Base-by-base conservation (phyloP, 2,797 vertebrate genomes). In the Syngnathus rostellatus region DNA sequence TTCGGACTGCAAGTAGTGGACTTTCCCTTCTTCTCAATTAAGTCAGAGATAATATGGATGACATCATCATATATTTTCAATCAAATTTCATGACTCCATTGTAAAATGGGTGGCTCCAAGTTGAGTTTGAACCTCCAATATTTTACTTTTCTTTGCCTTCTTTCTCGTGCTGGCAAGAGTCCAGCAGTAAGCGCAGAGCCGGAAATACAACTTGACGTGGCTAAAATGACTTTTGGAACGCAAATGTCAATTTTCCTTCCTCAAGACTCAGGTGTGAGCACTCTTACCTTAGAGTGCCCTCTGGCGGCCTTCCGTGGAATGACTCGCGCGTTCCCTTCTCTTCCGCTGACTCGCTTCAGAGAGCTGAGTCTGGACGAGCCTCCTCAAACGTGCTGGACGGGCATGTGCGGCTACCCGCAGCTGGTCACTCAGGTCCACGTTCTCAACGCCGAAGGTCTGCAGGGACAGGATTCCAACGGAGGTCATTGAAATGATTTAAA, bases 351-450 rank as follows among this genome's bases (percentile, higher is more conserved):
- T 16, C 5, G 45, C 23, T 68, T 17, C 19, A 99, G 97, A 82
- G 96, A 98, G 81, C 88, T 99, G 84, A 85, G 72, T 0, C 69
- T 95, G 78, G 94, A 99, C 6, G 94, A 95, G 71, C 97, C 97
- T 2, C 91, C 93, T 9, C 93, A 87, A 70, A 95, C 94, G 0
- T 99, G 97, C 69, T 99, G 97, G 97, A 96, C 92, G 2, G 94
- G 95, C 23, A 88, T 98, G 79, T 98, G 95, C 63, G 97, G 97
- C 60, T 97, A 95, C 82, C 97, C 97, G 0, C 92, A 94, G 82
- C 88, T 94, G 81, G 95, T 99, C 77, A 95, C 95, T 63, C 95
- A 98, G 85, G 93, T 99, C 72, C 94, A 99, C 7, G 93, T 99
- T 68, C 75, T 95, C 45, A 87, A 87, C 0, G 95, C 94, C 3